Conservation (phyloP, 2,888 invertebrate species). For the Diarsia rubi region DNA sequence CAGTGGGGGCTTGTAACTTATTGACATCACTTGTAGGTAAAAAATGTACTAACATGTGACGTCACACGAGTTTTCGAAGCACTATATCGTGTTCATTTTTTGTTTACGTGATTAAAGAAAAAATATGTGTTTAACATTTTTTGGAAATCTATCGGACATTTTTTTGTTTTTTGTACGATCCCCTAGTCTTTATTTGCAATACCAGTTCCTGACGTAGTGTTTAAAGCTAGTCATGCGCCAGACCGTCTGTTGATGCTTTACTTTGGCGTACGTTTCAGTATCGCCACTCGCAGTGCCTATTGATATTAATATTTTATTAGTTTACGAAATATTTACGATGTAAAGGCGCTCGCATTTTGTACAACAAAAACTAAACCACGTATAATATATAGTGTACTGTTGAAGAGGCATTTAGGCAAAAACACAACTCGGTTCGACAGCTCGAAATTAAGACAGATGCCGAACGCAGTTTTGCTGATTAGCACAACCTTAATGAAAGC, state of each 20-base stretch:
- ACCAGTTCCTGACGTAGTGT: not conserved
- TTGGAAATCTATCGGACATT: no score
- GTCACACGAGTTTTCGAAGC: no score
- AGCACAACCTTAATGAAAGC: not conserved
- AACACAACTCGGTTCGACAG: no score
- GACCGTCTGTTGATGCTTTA: not conserved
- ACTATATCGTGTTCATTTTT: no score
- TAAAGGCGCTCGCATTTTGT: not conserved
- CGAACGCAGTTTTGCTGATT: not conserved
- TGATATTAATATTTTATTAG: not conserved
- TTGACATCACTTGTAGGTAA: no score
- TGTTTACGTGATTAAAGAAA: no score
- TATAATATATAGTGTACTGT: no score
- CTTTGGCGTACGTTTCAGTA: not conserved
- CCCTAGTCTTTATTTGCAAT: not conserved
- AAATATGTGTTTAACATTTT: no score
- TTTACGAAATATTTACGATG: not conserved
- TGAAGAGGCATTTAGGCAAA: not conserved
- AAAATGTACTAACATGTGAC: no score
- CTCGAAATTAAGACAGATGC: not conserved
- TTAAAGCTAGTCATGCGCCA: not conserved
- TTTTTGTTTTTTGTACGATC: no score
- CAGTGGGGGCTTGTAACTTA: no score
- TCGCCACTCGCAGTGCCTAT: not conserved
- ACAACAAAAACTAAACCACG: not conserved